Percentiles rank a stretch among this genome's conserved stretches.
These are phyloP conservation scores for Oxyura jamaicensis DNA, from an alignment of 2,113 vertebrate species.

Conservation along the genomic window DNA sequence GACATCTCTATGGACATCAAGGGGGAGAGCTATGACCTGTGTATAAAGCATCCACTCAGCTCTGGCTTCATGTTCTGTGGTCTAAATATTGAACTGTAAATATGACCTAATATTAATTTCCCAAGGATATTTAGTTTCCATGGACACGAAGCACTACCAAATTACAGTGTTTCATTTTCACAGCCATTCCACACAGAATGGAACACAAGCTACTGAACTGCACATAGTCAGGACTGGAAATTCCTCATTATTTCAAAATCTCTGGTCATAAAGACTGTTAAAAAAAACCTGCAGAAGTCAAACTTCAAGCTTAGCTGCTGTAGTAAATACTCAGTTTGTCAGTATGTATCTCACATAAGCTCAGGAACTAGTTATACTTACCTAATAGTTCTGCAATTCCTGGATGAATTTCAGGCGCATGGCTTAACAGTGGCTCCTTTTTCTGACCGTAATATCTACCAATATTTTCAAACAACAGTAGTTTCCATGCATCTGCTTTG, in stretches of 20 bases:
- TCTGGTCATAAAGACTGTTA: no score
- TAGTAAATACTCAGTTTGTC: neutral
- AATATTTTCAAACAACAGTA: slow-evolving; percentile 87
- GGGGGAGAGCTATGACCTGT: neutral
- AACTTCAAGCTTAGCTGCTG: neutral
- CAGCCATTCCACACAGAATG: neutral
- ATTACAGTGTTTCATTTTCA: neutral
- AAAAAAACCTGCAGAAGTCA: neutral
- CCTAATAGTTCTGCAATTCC: slow-evolving; percentile 94
- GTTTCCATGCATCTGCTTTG: slow-evolving; percentile 83
- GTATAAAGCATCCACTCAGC: neutral
- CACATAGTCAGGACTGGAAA: neutral
- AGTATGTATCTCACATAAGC: neutral
- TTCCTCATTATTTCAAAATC: neutral
- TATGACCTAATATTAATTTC: neutral
- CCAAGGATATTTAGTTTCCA: neutral
- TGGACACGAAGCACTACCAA: neutral
- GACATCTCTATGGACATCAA: neutral
- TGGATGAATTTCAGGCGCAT: slow-evolving; percentile 90
- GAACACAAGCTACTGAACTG: neutral
- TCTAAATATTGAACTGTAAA: neutral
- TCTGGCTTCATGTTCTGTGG: neutral
- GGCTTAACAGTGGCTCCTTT: slow-evolving; percentile 87
- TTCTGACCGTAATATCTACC: slow-evolving; percentile 86
- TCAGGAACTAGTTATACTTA: slow-evolving; percentile 67